phyloP scores from a whole-genome alignment of 1,140 invertebrate species.

The Drosophila equinoxialis region DNA sequence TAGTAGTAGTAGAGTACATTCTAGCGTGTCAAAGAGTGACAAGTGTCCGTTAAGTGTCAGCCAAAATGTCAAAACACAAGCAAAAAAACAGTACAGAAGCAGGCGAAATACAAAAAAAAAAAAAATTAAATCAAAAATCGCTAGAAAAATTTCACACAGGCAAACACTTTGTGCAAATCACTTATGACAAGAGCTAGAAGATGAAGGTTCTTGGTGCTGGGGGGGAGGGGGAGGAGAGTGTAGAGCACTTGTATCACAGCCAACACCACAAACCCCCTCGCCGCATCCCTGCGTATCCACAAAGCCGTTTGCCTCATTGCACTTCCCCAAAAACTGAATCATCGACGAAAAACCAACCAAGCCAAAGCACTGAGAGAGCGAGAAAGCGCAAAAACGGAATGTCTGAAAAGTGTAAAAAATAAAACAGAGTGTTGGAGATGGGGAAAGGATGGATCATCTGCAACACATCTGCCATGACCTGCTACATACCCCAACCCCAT shows the following conservation, averaged over 20 bases:
- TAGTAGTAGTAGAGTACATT: constrained; percentile 5
- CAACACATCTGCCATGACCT: constrained; percentile 49
- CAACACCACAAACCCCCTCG: not conserved
- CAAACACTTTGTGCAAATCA: constrained; percentile 74
- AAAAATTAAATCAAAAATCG: constrained; percentile 5
- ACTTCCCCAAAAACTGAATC: constrained; percentile 69
- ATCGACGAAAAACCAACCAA: constrained; percentile 50
- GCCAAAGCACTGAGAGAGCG: constrained; percentile 1
- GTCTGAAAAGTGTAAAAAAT: constrained; percentile 8
- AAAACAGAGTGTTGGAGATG: not conserved
- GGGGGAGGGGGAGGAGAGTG: not conserved
- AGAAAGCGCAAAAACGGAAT: not conserved
- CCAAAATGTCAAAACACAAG: constrained; percentile 49
- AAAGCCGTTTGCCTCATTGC: constrained; percentile 38
- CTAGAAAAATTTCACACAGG: constrained; percentile 45
- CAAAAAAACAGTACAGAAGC: not conserved
- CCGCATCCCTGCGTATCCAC: not conserved
- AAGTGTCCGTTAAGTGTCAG: constrained; percentile 71
- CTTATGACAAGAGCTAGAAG: constrained; percentile 52
- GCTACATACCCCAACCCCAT: not conserved
- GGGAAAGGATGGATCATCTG: constrained; percentile 3
- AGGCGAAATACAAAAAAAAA: not conserved
- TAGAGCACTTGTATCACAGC: constrained; percentile 5
- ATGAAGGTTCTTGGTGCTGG: not conserved
- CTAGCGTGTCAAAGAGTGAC: constrained; percentile 39